These are phyloP conservation scores for Athripsodes cinereus DNA, from an alignment of 2,888 invertebrate genomes.

Conservation along the genomic window DNA sequence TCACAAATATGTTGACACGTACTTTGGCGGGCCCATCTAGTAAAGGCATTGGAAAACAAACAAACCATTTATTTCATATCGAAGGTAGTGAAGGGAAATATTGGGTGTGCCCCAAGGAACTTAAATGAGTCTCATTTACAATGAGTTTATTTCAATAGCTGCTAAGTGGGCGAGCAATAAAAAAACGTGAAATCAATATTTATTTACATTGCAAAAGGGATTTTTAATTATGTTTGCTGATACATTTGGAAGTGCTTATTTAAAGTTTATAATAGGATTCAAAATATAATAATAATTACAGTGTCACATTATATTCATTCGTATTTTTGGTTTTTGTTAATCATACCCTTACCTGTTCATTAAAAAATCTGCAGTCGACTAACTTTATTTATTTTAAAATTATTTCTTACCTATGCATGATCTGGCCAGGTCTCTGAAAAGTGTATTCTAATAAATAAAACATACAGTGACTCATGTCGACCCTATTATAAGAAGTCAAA, in stretches of 20 bases:
- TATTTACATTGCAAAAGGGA: constrained; percentile 2
- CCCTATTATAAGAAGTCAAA: neutral
- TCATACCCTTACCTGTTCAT: too few relatives aligned
- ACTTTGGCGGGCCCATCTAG: constrained; percentile 92
- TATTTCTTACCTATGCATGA: neutral
- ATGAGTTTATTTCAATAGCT: too few relatives aligned
- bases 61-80: constrained; percentile 32
- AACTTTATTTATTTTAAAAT: too few relatives aligned
- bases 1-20: constrained; percentile 96
- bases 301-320: too few relatives aligned
- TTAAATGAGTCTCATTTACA: neutral
- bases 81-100: neutral
- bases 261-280: too few relatives aligned
- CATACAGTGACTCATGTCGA: neutral
- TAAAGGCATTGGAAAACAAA: constrained; percentile 33
- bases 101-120: constrained; percentile 34
- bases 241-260: too few relatives aligned
- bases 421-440: neutral
- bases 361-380: too few relatives aligned
- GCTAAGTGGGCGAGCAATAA: too few relatives aligned
- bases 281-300: too few relatives aligned
- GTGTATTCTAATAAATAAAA: neutral
- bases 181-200: neutral
- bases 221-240: neutral
- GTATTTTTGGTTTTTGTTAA: too few relatives aligned